These are phyloP conservation scores for Sebastes oblongus DNA, from an alignment of 2,797 vertebrate genomes.

Conservation along the genomic window DNA sequence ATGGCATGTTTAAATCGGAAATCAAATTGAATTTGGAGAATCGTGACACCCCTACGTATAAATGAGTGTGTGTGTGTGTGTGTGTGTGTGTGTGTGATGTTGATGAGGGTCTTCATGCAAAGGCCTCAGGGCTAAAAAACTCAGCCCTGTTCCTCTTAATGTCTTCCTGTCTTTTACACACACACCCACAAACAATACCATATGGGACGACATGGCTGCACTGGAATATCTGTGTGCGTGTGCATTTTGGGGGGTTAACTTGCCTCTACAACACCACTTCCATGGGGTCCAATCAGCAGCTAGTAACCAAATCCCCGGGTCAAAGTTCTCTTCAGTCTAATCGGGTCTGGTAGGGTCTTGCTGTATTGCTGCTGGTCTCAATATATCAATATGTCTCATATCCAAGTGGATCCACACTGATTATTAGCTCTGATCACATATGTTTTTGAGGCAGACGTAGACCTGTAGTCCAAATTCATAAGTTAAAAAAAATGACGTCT, in stretches of 20 bases:
- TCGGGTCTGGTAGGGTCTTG: not conserved
- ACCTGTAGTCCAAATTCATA: not conserved
- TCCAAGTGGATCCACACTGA: not conserved
- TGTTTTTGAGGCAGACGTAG: not conserved
- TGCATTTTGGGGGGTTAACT: not conserved
- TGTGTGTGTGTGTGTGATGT: conserved; percentile 11
- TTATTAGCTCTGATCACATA: not conserved
- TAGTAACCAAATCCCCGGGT: not conserved
- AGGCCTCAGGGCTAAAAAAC: conserved; percentile 28
- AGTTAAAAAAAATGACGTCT: not conserved
- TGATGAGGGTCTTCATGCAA: conserved; percentile 41
- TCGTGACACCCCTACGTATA: too few relatives aligned
- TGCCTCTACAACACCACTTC: not conserved
- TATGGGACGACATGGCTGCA: conserved; percentile 34
- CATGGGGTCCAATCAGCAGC: not conserved
- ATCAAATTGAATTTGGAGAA: too few relatives aligned
- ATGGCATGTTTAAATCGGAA: too few relatives aligned
- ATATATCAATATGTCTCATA: not conserved
- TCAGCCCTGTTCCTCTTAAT: conserved; percentile 34
- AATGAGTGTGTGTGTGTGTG: not conserved
- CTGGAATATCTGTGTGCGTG: not conserved
- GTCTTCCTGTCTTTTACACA: conserved; percentile 53
- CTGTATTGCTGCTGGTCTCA: not conserved
- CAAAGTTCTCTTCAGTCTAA: not conserved
- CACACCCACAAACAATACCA: conserved; percentile 48